Evolutionary conservation across 1,140 invertebrate genomes (phyloP), one percentile per base, ranked within the genome.

Genomic region (Drosophila tani): DNA sequence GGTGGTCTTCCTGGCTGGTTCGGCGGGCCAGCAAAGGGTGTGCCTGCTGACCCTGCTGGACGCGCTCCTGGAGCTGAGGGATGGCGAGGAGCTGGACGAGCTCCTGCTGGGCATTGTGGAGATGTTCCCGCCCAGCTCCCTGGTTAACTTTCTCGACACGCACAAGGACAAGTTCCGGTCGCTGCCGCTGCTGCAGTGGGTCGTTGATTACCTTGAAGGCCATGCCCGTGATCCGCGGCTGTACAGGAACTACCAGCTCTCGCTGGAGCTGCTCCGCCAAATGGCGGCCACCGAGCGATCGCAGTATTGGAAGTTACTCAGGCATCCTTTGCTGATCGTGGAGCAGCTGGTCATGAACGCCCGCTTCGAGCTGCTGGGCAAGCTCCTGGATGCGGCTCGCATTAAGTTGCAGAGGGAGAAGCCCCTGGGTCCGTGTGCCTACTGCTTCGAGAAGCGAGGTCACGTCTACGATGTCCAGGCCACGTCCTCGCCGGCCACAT

Each of bases 291-390:
- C 91, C 19, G 94, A 96, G 67, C 94, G 94, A 63, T 73, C 93
- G 15, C 86, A 94, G 9, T 95, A 96, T 51, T 95, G 95, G 93
- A 93, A 95, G 68, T 81, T 96, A 5, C 94, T 96, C 27, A 94
- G 94, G 21, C 94, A 95, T 71, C 96, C 96, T 0, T 79, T 96
- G 17, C 83, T 96, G 0, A 96, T 97, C 82, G 93, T 97, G 5
- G 96, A 97, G 75, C 95, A 96, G 79, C 93, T 96, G 49, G 81
- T 97, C 2, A 97, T 97, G 96, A 96, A 96, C 79, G 95, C 94
- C 1, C 96, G 95, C 87, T 93, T 97, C 46, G 96, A 96, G 80
- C 93, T 94, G 67, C 90, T 97, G 7, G 93, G 94, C 2, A 94
- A 93, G 40, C 94, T 96, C 7, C 50, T 95, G 19, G 83, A 87